phyloP scores from a whole-genome alignment of 1,140 invertebrate species.

The Ruditapes philippinarum region DNA sequence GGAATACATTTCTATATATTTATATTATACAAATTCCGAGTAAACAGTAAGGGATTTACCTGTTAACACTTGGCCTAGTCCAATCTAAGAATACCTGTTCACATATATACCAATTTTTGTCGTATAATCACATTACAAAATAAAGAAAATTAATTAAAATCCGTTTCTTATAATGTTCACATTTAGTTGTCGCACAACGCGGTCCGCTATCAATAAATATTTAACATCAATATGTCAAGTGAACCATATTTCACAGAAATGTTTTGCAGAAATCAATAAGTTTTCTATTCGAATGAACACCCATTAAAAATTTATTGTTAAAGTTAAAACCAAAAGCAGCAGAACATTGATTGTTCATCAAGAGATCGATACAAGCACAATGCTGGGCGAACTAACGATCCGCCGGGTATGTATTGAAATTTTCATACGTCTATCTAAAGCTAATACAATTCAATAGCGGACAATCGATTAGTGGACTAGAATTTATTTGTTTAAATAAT shows the following conservation, averaged over 20 bases:
- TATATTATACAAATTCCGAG: too few species aligned
- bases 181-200: background rate
- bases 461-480: background rate
- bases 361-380: background rate
- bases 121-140: background rate
- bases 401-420: background rate
- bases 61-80: too few species aligned
- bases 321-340: constrained; percentile 30
- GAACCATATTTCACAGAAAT: constrained; percentile 21
- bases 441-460: constrained; percentile 28
- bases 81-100: too few species aligned
- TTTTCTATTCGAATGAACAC: constrained; percentile 7
- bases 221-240: background rate
- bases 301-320: constrained; percentile 45
- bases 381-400: background rate
- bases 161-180: background rate
- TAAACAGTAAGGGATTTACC: too few species aligned
- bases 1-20: too few species aligned
- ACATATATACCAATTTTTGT: background rate
- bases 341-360: background rate
- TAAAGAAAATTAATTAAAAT: background rate
- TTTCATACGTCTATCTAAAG: background rate
- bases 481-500: constrained; percentile 32
- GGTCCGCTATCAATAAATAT: background rate
- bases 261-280: background rate